Percentiles rank a stretch among this genome's conserved stretches.
These are phyloP conservation scores for Alcis repandata DNA, from an alignment of 2,888 invertebrate genomes.

Conservation along the genomic window DNA sequence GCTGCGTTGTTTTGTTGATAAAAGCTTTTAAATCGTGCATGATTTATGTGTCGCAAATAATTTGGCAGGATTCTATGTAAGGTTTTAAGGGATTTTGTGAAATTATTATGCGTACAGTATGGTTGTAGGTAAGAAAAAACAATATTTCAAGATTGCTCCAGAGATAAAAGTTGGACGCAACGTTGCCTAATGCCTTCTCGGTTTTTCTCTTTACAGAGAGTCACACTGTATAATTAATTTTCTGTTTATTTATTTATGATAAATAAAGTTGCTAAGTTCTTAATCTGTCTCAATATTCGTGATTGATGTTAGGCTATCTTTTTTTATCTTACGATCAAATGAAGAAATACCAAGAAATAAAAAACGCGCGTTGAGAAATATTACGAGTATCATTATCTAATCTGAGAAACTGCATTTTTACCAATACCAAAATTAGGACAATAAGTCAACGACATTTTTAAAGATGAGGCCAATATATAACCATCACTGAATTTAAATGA, in stretches of 20 bases:
- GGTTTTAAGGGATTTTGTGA: neutral
- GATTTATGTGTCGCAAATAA: constrained; percentile 24
- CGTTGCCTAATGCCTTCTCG: neutral
- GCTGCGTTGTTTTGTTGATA: constrained; percentile 24
- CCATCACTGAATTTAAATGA: constrained; percentile 11
- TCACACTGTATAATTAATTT: neutral
- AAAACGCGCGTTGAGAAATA: neutral
- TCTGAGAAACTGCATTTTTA: constrained; percentile 8
- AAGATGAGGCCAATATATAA: constrained; percentile 10
- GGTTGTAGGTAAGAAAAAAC: neutral
- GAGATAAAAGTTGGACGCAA: too few species aligned
- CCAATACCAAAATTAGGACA: constrained; percentile 8
- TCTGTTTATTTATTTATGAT: neutral
- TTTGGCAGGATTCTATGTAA: constrained; percentile 2
- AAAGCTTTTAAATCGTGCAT: constrained; percentile 31
- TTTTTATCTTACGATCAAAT: neutral
- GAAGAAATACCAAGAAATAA: neutral
- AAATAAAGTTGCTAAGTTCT: neutral
- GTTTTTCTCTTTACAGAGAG: neutral
- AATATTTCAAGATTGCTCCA: too few species aligned
- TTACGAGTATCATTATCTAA: constrained; percentile 1
- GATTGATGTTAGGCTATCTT: neutral
- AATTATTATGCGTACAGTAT: neutral
- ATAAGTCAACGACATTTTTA: constrained; percentile 16
- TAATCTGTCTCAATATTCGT: neutral